Base-by-base conservation (phyloP, 2,888 invertebrate genomes). In the Encarsia formosa region DNA sequence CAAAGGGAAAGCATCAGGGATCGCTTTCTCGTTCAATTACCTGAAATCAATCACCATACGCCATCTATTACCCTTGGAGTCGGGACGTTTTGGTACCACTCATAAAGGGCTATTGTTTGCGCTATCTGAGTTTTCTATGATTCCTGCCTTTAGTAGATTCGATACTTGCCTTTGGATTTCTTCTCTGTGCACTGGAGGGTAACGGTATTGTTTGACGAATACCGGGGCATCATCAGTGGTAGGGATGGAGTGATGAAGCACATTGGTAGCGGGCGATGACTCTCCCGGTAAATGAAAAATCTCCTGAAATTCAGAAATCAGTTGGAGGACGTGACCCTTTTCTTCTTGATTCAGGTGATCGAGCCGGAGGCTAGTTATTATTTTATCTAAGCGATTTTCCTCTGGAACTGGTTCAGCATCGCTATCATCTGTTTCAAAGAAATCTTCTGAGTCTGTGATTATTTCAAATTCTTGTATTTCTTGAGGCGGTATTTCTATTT, bases 181-280 rank as follows among this genome's bases (percentile, higher is more conserved):
- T 6, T 45, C 18, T 4, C 26, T 13, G 0, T 26, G 6, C 1
- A n/a, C 19, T 1, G 13, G 19, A 2, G 45, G 24, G 4, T 35
- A 22, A 0, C 24, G 6, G 11, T 35, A 45, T 5, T 15, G 9
- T 13, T 29, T 50, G 23, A 56, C 26, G 13, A 54, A 44, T 4
- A 61, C 34, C 6, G 60, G 60, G 2, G 8, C 23, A 1, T 51
- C 49, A 9, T 55, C 49, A 6, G 46, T 48, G 0, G 54, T 42
- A 5, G 16, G 23, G 11, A 61, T 61, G n/a, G n/a, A n/a, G n/a
- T n/a, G n/a, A n/a, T n/a, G n/a, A n/a, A n/a, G n/a, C n/a, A n/a
- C n/a, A n/a, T n/a, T n/a, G n/a, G n/a, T n/a, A n/a, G n/a, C n/a
- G n/a, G n/a, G n/a, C n/a, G n/a, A n/a, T n/a, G n/a, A n/a, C n/a